These are phyloP conservation scores for Lagopus leucura DNA, from an alignment of 2,113 vertebrate genomes.

Conservation along the genomic window DNA sequence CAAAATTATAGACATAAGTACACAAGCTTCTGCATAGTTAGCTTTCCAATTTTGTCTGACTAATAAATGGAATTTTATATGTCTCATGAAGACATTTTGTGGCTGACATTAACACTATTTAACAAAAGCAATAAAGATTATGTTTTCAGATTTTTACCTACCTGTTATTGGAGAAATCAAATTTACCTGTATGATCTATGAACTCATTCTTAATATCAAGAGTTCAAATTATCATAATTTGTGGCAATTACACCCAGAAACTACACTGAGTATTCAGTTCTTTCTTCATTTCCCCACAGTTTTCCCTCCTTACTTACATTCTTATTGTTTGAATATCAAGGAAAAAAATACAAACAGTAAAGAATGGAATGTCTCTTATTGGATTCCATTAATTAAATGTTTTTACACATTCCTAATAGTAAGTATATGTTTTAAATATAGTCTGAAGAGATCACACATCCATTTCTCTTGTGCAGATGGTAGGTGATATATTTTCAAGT, in stretches of 20 bases:
- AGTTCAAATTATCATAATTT: background rate
- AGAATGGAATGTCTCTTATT: background rate
- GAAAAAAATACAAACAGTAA: background rate
- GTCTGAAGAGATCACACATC: background rate
- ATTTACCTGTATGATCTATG: background rate
- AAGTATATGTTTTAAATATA: background rate
- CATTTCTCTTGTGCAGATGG: background rate
- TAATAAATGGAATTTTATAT: background rate
- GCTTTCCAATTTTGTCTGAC: background rate
- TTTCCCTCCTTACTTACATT: background rate
- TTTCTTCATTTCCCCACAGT: background rate
- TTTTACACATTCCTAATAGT: background rate
- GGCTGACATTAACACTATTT: background rate
- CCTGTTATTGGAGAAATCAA: background rate
- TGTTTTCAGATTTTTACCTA: background rate
- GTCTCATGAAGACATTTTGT: conserved; percentile 40
- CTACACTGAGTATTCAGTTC: background rate
- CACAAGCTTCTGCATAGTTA: background rate
- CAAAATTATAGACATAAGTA: background rate
- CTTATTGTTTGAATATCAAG: background rate
- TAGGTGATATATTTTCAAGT: background rate
- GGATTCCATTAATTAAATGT: background rate
- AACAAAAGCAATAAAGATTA: background rate
- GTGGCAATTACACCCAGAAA: background rate
- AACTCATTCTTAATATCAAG: background rate